Conservation (phyloP, 2,888 invertebrate genomes). For the Mongoloraphidia duomilia region DNA sequence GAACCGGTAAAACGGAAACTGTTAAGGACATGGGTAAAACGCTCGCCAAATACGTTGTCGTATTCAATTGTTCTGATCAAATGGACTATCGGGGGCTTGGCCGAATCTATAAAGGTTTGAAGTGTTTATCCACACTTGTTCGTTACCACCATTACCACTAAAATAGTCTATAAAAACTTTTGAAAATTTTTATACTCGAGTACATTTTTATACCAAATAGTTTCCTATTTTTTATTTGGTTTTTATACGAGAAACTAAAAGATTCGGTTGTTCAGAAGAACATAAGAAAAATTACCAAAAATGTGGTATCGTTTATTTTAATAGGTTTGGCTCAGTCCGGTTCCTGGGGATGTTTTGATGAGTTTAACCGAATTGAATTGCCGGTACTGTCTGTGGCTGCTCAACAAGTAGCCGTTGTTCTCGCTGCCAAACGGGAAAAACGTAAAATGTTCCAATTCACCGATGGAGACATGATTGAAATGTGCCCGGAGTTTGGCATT, state of each 20-base stretch:
- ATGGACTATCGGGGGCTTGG: slow-evolving; percentile 96
- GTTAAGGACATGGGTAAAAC: slow-evolving; percentile 98
- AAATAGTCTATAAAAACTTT: neutral
- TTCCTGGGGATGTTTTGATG: slow-evolving; percentile 96
- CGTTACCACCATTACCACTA: neutral
- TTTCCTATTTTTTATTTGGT: slow-evolving; percentile 4
- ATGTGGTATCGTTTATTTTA: neutral
- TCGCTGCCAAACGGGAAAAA: slow-evolving; percentile 86
- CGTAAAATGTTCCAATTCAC: slow-evolving; percentile 84
- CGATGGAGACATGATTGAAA: slow-evolving; percentile 81
- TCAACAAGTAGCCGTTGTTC: slow-evolving; percentile 88
- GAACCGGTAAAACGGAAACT: slow-evolving; percentile 97
- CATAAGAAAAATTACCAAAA: too few relatives aligned
- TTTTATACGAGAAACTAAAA: neutral
- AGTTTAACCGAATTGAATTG: slow-evolving; percentile 89
- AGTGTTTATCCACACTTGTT: too few relatives aligned
- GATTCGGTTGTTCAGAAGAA: too few relatives aligned
- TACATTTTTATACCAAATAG: slow-evolving; percentile 1
- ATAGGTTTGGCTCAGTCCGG: slow-evolving; percentile 82
- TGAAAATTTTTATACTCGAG: neutral
- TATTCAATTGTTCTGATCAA: slow-evolving; percentile 96
- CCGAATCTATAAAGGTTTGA: slow-evolving; percentile 74
- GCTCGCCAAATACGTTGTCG: slow-evolving; percentile 89
- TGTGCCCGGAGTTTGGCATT: slow-evolving; percentile 93
- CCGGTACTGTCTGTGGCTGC: slow-evolving; percentile 92